Evolutionary conservation across 2,797 vertebrate genomes (phyloP).

Genomic region (Protonibea diacanthus): DNA sequence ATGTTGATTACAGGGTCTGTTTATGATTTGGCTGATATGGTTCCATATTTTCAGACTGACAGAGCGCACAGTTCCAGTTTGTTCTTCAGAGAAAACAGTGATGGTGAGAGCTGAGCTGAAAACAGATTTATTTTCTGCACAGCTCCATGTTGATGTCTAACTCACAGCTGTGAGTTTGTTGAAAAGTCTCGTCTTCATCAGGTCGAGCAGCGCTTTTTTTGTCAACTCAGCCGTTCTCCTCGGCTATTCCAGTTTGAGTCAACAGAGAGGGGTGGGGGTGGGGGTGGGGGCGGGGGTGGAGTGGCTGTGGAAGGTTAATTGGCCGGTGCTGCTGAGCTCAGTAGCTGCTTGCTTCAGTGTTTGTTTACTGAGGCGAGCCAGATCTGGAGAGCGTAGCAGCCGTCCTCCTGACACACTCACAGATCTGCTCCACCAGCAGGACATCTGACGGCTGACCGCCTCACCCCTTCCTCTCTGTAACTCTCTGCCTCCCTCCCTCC

Average conservation of each 20-base stretch:
- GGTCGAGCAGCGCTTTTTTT: constrained; percentile 34
- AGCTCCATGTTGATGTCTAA: constrained; percentile 21
- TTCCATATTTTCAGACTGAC: constrained; percentile 43
- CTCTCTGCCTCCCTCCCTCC: too few species aligned
- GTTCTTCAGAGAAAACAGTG: background rate
- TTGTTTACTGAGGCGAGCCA: constrained; percentile 44
- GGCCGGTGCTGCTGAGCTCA: constrained; percentile 43
- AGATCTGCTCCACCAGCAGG: constrained; percentile 23
- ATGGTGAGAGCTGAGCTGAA: background rate
- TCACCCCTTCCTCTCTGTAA: constrained; percentile 53
- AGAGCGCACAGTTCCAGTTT: constrained; percentile 4
- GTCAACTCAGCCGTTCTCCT: constrained; percentile 50
- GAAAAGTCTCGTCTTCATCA: constrained; percentile 40
- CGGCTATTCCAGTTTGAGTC: constrained; percentile 29
- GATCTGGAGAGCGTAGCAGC: constrained; percentile 29
- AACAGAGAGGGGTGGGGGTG: constrained; percentile 24
- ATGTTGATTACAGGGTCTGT: constrained; percentile 56
- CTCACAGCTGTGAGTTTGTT: constrained; percentile 43
- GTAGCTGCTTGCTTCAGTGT: constrained; percentile 39
- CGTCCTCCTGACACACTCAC: constrained; percentile 18
- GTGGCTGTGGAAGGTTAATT: constrained; percentile 41
- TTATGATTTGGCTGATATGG: constrained; percentile 52
- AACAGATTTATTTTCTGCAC: constrained; percentile 12
- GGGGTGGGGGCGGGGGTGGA: background rate
- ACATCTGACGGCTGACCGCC: background rate